These are phyloP conservation scores for Steinernema scapterisci DNA, from an alignment of 2,888 invertebrate species.

Conservation along the genomic window DNA sequence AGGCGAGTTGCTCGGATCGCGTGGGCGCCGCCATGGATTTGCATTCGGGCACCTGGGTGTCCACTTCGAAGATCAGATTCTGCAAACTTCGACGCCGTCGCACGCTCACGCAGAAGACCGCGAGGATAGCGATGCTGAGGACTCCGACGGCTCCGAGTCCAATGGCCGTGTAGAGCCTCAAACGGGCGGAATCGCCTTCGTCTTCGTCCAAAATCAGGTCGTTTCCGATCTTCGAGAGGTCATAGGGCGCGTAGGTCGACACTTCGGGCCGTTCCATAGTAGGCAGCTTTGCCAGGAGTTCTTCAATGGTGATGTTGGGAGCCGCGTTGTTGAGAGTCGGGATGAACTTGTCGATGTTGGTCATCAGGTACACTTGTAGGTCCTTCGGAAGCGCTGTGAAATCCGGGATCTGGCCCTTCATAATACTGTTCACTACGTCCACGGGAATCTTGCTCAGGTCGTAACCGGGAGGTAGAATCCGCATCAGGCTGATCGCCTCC, in stretches of 20 bases:
- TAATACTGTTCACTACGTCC: constrained; percentile 54
- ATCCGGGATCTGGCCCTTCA: constrained; percentile 63
- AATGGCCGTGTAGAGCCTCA: constrained; percentile 55
- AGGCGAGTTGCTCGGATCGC: constrained; percentile 12
- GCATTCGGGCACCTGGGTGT: constrained; percentile 4
- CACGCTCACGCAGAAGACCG: constrained; percentile 72
- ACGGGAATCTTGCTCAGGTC: constrained; percentile 48
- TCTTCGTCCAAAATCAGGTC: constrained; percentile 50
- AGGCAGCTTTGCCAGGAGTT: constrained; percentile 62
- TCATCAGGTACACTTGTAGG: constrained; percentile 58
- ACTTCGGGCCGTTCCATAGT: constrained; percentile 56
- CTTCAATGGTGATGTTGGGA: constrained; percentile 57
- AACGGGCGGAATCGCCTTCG: constrained; percentile 20
- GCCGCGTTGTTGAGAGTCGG: constrained; percentile 34
- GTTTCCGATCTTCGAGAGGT: constrained; percentile 61
- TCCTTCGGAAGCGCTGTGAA: constrained; percentile 60
- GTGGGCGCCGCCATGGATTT: not conserved
- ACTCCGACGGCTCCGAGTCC: constrained; percentile 57
- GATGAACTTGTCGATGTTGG: constrained; percentile 52
- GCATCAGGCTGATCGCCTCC: constrained; percentile 40
- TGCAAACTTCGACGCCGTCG: constrained; percentile 17
- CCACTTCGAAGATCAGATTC: constrained; percentile 16
- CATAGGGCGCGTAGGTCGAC: constrained; percentile 64
- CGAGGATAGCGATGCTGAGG: constrained; percentile 54
- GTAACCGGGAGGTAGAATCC: constrained; percentile 48